Base-by-base conservation (phyloP, 2,888 invertebrate genomes). In the Acrocyrtus sp. region DNA sequence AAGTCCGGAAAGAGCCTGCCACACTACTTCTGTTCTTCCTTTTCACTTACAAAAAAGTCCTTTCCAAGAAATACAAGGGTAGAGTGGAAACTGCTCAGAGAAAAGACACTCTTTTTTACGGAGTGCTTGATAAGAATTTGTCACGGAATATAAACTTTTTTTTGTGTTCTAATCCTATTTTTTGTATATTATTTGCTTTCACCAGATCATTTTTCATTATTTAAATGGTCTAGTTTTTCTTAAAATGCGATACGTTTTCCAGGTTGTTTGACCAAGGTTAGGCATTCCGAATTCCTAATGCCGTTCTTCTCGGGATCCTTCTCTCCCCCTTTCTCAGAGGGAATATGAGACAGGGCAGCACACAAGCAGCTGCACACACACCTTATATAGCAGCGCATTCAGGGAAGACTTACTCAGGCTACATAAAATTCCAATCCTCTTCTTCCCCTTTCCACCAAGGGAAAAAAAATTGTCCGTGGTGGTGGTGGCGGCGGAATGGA, bases 401-500 rank as follows among this genome's bases (percentile, higher is more conserved):
- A 34, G 12, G 34, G 6, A 8, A 8, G 34, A 34, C 5, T 12
- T 8, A 34, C 5, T 34, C 34, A 34, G 12, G 34, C 34, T 34
- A 12, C 6, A 34, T 5, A 34, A 34, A 34, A 34, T 5, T 5
- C 34, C 12, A n/a, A n/a, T 34, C 34, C 6, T 34, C 12, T 34
- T 34, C 34, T 34, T 45, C 45, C 45, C 45, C 45, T n/a, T 12
- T 45, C 19, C 19, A 19, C 45, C 15, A 15, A 34, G 45, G 5
- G n/a, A 19, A 45, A 45, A 19, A 15, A 19, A 45, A n/a, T 45
- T 45, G n/a, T 12, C 12, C 39, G 8, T 53, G 29, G 22, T 8
- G 39, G 2, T n/a, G 24, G 19, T 45, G 24, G 51, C 51, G 63
- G 63, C 54, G 54, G 63, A 26, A n/a, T n/a, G 45, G 22, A 43